A percentile compares a stretch with the other conserved stretches of the same genome.
phyloP scores from a whole-genome alignment of 2,797 vertebrate genomes.

The Oreortyx pictus region DNA sequence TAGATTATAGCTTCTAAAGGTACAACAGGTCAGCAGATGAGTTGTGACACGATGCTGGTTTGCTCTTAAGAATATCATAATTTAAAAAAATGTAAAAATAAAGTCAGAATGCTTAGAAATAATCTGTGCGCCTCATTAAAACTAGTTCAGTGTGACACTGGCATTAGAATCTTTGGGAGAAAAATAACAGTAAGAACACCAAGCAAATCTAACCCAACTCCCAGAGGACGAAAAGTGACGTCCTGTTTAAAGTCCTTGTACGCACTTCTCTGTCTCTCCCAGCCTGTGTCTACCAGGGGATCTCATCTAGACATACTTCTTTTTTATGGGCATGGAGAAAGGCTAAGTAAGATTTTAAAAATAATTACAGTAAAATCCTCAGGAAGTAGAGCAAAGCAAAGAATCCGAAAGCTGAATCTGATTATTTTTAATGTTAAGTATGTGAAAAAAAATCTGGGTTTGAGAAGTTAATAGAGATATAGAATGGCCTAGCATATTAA shows the following conservation, averaged over 20 bases:
- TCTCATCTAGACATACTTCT: background rate
- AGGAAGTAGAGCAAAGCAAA: background rate
- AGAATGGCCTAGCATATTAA: background rate
- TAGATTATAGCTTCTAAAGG: background rate
- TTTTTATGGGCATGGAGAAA: constrained; percentile 6
- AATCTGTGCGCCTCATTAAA: background rate
- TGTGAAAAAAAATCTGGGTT: background rate
- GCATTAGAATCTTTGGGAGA: background rate
- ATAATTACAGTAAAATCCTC: constrained; percentile 1
- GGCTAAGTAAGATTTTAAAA: constrained; percentile 20
- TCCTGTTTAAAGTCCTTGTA: constrained; percentile 26
- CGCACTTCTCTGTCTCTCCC: background rate
- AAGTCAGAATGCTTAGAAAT: background rate
- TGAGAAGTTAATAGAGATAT: background rate
- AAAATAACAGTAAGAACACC: background rate
- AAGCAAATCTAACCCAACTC: background rate
- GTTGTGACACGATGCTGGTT: background rate
- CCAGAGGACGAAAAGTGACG: background rate
- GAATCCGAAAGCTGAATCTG: background rate
- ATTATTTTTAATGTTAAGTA: constrained; percentile 1
- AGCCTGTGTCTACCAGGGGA: background rate
- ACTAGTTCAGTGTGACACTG: background rate
- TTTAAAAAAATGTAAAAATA: constrained; percentile 10
- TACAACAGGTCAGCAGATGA: constrained; percentile 29
- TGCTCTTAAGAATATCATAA: background rate